Base-by-base conservation (phyloP, 1,140 invertebrate genomes). In the Sycophaga agraensis region DNA sequence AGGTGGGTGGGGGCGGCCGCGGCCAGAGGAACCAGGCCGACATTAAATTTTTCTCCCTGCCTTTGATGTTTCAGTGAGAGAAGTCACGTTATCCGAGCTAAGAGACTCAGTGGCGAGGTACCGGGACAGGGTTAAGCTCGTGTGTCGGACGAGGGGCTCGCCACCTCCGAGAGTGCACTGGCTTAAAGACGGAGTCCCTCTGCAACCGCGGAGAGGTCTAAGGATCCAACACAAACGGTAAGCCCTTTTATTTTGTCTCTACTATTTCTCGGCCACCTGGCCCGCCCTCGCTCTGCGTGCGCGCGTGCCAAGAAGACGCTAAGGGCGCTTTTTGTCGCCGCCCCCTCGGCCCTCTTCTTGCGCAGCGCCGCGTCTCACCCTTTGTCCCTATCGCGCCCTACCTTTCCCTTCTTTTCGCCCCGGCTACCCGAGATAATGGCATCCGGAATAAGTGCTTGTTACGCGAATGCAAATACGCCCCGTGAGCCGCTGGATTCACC, bases 141-240 rank as follows among this genome's bases (percentile, higher is more conserved):
- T 86, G 68, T 91, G 89, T 80, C 84, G 83, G 68, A 86, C 86
- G 61, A 82, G 83, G 69, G 89, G 87, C 3, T 83, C 85, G 39
- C 89, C 88, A 49, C 85, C 86, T 64, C 89, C 88, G 22, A 83
- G 83, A 72, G 85, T 91, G 64, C 82, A 84, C 65, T 91, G 89
- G 89, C 88, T 86, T 78, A 88, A 88, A 73, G 86, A 90, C 78
- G 87, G 85, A 69, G 82, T 83, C 71, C 85, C 85, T 59, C 79
- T 86, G 68, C 77, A 82, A 57, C 81, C 77, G 42, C 73, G 76
- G 59, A 76, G 72, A 70, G 76, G 84, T 65, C 82, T 84, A 66
- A 81, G 79, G 70, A 77, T 84, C 64, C 78, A 80, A 50, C 77
- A 80, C 70, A 80, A 80, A 74, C 73, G 78, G 78, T 80, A 68